Conservation (phyloP, 2,888 invertebrate genomes). For the Ethmia dodecea region DNA sequence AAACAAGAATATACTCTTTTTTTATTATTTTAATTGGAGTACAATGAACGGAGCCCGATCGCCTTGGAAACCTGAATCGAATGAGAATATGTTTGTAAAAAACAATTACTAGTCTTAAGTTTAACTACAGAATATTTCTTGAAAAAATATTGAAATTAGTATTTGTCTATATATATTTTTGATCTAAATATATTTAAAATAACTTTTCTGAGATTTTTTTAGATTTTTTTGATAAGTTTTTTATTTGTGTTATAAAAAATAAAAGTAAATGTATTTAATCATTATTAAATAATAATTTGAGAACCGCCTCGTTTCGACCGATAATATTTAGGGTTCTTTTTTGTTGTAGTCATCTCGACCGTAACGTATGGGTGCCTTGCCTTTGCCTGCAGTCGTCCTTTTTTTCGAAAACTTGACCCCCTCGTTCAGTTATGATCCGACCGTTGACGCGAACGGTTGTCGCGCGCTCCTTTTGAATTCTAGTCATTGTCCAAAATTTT, state of each 20-base stretch:
- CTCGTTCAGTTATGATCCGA: conserved; percentile 67
- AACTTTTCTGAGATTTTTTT: not conserved
- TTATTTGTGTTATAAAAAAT: too few species aligned
- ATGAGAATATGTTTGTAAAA: conserved; percentile 7
- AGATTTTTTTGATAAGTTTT: not conserved
- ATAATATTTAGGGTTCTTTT: conserved; percentile 75
- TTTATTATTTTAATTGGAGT: conserved; percentile 43
- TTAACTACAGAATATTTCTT: too few species aligned
- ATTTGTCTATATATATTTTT: not conserved
- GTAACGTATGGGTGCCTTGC: conserved; percentile 72
- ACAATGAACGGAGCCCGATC: conserved; percentile 63
- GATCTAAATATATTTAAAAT: not conserved
- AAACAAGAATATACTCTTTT: conserved; percentile 25
- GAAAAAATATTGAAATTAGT: too few species aligned
- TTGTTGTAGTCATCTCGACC: conserved; percentile 72
- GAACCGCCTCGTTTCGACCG: conserved; percentile 45
- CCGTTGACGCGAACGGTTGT: conserved; percentile 67
- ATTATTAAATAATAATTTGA: conserved; percentile 40
- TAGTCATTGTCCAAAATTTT: conserved; percentile 73
- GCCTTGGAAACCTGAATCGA: conserved; percentile 56
- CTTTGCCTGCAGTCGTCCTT: conserved; percentile 57
- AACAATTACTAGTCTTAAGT: conserved; percentile 10
- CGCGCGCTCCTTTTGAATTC: conserved; percentile 56
- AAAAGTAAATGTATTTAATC: too few species aligned
- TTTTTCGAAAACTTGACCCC: conserved; percentile 68